Evolutionary conservation across 1,140 invertebrate genomes (phyloP).

Genomic region (Protaetia brevitarsis): DNA sequence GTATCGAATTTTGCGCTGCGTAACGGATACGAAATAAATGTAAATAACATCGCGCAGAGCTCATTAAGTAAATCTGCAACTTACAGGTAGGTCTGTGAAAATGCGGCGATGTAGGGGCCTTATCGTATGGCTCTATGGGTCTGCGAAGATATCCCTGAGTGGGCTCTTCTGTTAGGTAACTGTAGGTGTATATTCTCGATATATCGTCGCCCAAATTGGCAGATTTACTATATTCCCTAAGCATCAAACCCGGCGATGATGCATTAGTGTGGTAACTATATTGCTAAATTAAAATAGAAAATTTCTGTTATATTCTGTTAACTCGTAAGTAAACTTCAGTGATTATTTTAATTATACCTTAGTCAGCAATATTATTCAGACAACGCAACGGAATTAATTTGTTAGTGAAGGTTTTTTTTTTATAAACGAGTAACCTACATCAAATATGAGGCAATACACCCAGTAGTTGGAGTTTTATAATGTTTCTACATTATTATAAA

Average conservation of each 20-base stretch:
- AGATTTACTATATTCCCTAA: conserved; percentile 74
- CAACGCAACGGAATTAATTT: too few species aligned
- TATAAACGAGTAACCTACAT: too few species aligned
- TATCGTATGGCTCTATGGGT: conserved; percentile 89
- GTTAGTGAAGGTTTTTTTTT: too few species aligned
- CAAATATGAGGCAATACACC: not conserved
- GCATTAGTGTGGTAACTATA: conserved; percentile 60
- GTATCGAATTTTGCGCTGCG: conserved; percentile 60
- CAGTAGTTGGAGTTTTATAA: too few species aligned
- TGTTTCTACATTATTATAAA: too few species aligned
- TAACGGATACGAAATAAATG: too few species aligned
- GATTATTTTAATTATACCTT: too few species aligned
- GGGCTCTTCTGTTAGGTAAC: conserved; percentile 89
- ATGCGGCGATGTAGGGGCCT: conserved; percentile 88
- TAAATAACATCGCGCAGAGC: not conserved
- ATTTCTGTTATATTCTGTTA: too few species aligned
- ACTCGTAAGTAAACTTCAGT: too few species aligned
- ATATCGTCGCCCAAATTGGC: conserved; percentile 66
- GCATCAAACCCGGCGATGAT: conserved; percentile 77
- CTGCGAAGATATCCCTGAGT: conserved; percentile 79
- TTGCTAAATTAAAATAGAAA: conserved; percentile 49
- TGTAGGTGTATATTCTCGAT: conserved; percentile 88
- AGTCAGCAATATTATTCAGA: too few species aligned
- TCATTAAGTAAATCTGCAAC: conserved; percentile 27
- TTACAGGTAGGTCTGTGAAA: conserved; percentile 82